These are phyloP conservation scores for Trematomus bernacchii DNA, from an alignment of 2,797 vertebrate genomes.

Conservation along the genomic window DNA sequence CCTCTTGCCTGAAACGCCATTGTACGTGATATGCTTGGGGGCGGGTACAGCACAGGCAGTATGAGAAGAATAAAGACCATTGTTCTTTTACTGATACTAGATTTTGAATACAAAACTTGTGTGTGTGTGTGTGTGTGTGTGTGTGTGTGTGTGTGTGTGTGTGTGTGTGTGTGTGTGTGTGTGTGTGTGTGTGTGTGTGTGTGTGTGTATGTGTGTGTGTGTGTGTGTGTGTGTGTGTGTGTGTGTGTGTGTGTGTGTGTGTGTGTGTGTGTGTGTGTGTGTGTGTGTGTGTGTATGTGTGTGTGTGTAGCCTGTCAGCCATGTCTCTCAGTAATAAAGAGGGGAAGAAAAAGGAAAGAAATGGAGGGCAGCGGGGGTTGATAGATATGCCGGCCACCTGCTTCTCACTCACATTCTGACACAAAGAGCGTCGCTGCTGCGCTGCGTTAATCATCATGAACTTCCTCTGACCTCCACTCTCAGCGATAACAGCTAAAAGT, in stretches of 20 bases:
- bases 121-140: no score
- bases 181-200: constrained; percentile 41
- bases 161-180: constrained; percentile 5
- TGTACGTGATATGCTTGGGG: no score
- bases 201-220: constrained; percentile 13
- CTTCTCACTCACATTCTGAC: constrained; percentile 78
- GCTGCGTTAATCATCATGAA: constrained; percentile 72
- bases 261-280: constrained; percentile 25
- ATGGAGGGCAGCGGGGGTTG: constrained; percentile 54
- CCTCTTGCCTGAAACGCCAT: no score
- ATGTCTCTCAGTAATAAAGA: constrained; percentile 69
- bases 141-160: no score
- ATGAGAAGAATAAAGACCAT: no score
- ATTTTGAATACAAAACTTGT: no score
- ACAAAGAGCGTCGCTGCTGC: constrained; percentile 67
- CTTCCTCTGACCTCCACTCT: constrained; percentile 70
- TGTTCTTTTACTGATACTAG: no score
- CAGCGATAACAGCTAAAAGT: constrained; percentile 55
- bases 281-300: constrained; percentile 27
- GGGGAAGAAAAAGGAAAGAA: constrained; percentile 23
- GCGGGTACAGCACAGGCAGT: no score
- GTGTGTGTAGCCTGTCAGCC: constrained; percentile 45
- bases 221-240: no score
- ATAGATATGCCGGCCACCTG: constrained; percentile 74
- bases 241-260: no score